Percentiles rank a stretch among this genome's conserved stretches.
Evolutionary conservation across 2,113 vertebrate genomes (phyloP).

Genomic region (Hemiprocne comata): DNA sequence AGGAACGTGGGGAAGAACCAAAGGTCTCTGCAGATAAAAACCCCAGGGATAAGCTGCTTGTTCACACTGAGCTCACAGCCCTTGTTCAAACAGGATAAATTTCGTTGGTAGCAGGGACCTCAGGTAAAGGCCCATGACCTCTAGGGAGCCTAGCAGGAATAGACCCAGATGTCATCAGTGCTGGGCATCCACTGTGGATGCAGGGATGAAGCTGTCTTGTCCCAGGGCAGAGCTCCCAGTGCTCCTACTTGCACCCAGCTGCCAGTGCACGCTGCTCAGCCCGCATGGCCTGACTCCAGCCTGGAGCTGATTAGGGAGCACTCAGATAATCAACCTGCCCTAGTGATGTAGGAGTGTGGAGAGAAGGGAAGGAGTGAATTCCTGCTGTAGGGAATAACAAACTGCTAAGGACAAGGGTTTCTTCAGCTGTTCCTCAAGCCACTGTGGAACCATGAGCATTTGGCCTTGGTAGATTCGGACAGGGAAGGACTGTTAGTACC

Average conservation of each 20-base stretch:
- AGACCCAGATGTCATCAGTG: background rate
- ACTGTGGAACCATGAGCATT: rapidly evolving
- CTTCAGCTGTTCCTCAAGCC: background rate
- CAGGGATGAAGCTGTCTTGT: background rate
- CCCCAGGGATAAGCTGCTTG: background rate
- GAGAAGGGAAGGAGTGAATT: background rate
- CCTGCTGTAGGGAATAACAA: background rate
- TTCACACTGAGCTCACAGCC: background rate
- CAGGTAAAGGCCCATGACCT: background rate
- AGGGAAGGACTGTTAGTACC: background rate
- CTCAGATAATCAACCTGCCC: background rate
- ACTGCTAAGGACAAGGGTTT: background rate
- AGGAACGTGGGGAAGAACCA: background rate
- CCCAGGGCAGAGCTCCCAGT: background rate
- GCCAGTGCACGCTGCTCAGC: background rate
- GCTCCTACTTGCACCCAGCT: background rate
- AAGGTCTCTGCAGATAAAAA: background rate
- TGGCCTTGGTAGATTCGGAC: background rate
- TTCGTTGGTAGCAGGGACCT: background rate
- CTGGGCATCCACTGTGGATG: rapidly evolving
- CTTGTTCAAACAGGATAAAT: background rate
- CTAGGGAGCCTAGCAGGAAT: background rate
- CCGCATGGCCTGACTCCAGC: background rate
- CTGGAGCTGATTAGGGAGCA: background rate
- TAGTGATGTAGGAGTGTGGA: background rate